phyloP scores from a whole-genome alignment of 2,888 invertebrate genomes.

The Tetanocera ferruginea region DNA sequence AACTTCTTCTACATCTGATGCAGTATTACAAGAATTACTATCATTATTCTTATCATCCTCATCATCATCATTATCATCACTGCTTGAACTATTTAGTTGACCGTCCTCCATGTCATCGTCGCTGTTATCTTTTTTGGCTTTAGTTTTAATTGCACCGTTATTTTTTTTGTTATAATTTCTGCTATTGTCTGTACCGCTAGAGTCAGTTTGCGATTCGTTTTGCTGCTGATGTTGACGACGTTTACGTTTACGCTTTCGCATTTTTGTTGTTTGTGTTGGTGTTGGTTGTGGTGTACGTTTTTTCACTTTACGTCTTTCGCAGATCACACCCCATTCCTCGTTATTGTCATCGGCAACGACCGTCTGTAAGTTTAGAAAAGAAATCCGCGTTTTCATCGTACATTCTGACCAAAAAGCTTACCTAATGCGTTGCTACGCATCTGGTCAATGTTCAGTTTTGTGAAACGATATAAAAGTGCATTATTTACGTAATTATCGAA shows the following conservation, averaged over 20 bases:
- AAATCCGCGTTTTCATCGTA: conserved; percentile 70
- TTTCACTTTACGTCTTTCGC: conserved; percentile 55
- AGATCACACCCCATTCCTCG: conserved; percentile 62
- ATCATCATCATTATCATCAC: conserved; percentile 49
- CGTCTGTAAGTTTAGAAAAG: conserved; percentile 67
- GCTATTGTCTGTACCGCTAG: conserved; percentile 42
- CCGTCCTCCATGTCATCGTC: conserved; percentile 48
- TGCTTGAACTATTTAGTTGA: conserved; percentile 50
- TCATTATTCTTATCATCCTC: conserved; percentile 45
- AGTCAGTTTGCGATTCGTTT: not conserved
- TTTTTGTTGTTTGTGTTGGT: not conserved
- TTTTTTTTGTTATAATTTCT: conserved; percentile 42
- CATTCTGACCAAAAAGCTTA: conserved; percentile 69
- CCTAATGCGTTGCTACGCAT: conserved; percentile 72
- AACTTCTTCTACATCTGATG: conserved; percentile 44
- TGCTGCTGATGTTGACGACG: not conserved
- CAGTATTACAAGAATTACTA: conserved; percentile 29
- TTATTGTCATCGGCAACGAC: conserved; percentile 46
- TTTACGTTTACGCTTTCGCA: conserved; percentile 5
- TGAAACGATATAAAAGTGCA: conserved; percentile 68
- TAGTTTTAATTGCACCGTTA: conserved; percentile 27
- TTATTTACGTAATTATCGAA: conserved; percentile 63
- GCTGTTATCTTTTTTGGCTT: not conserved
- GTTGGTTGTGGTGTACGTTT: conserved; percentile 47
- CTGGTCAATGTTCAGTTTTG: conserved; percentile 70